These are phyloP conservation scores for Chamaea fasciata DNA, from an alignment of 2,113 vertebrate genomes.

Conservation along the genomic window DNA sequence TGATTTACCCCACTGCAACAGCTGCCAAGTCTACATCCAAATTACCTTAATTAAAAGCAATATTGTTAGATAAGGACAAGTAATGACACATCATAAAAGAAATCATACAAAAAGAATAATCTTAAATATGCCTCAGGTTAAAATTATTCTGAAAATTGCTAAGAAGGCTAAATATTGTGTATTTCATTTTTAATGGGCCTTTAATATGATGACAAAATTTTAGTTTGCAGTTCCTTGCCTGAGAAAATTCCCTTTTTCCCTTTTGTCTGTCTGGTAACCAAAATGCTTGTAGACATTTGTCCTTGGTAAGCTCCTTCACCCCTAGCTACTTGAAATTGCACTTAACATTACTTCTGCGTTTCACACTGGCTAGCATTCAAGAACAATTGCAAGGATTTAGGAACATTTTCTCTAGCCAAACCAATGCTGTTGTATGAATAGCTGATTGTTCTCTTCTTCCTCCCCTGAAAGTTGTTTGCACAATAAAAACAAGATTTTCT, in stretches of 20 bases:
- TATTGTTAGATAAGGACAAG: background rate
- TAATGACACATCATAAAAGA: background rate
- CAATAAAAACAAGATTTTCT: conserved; percentile 16
- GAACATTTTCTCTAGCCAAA: conserved; percentile 38
- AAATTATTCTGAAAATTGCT: conserved; percentile 25
- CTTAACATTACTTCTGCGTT: background rate
- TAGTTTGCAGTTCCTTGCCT: background rate
- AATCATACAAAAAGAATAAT: background rate
- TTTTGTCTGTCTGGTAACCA: background rate
- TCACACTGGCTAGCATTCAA: conserved; percentile 23
- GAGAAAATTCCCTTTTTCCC: background rate
- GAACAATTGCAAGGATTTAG: conserved; percentile 25
- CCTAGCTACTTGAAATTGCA: background rate
- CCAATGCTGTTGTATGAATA: conserved; percentile 1
- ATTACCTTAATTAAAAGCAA: conserved; percentile 34
- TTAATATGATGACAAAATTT: background rate
- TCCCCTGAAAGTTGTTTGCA: conserved; percentile 18
- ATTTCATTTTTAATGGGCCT: background rate
- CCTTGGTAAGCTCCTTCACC: background rate
- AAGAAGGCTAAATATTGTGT: background rate
- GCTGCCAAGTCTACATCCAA: background rate
- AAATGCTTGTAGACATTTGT: background rate
- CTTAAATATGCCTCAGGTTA: background rate
- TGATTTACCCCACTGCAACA: background rate
- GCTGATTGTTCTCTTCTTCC: conserved; percentile 51